These are phyloP conservation scores for Microtus richardsoni DNA, from an alignment of 2,113 vertebrate species.

Conservation along the genomic window DNA sequence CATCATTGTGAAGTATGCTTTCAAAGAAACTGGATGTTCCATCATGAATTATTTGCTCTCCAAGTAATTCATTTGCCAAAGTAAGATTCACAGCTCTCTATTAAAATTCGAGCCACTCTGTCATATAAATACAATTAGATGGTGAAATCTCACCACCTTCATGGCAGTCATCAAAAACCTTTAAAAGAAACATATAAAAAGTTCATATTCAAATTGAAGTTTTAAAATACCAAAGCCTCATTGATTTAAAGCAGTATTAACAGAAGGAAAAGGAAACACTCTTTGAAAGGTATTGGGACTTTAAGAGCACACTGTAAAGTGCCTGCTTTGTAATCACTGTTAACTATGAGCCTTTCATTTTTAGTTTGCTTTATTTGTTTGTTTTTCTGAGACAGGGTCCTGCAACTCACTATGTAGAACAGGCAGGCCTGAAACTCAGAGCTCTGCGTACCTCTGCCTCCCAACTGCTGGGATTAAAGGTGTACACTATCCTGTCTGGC, in stretches of 20 bases:
- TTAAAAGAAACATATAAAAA: constrained; percentile 69
- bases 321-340: background rate
- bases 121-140: constrained; percentile 96
- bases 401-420: background rate
- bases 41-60: constrained; percentile 42
- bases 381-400: background rate
- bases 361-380: background rate
- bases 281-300: background rate
- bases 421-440: background rate
- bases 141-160: constrained; percentile 98
- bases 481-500: background rate
- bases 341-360: background rate
- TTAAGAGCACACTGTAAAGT: background rate
- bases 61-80: constrained; percentile 66
- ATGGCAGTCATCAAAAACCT: constrained; percentile 99
- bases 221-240: constrained; percentile 38
- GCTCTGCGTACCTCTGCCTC: background rate
- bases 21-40: constrained; percentile 50
- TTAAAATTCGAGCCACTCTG: constrained; percentile 96
- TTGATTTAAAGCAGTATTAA: constrained; percentile 18
- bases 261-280: background rate
- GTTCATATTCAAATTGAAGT: constrained; percentile 60
- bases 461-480: background rate
- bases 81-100: constrained; percentile 34
- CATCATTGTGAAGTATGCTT: constrained; percentile 45